A percentile compares a stretch with the other conserved stretches of the same genome.
These are phyloP conservation scores for Drosophila baimaii DNA, from an alignment of 1,140 invertebrate genomes.

Conservation along the genomic window DNA sequence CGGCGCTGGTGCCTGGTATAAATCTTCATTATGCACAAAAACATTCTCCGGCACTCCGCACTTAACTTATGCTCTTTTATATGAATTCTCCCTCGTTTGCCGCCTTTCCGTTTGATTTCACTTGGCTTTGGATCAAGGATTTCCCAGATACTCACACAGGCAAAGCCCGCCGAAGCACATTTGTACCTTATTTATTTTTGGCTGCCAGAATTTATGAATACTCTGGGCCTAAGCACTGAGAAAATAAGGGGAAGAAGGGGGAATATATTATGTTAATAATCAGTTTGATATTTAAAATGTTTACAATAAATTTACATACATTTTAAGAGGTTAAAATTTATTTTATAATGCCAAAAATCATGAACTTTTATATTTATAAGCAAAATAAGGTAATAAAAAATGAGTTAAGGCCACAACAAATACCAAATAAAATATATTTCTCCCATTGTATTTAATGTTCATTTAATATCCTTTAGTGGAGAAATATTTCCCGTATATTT, in stretches of 20 bases:
- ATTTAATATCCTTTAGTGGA: neutral
- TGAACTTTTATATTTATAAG: neutral
- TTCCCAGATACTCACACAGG: constrained; percentile 50
- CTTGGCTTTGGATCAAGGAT: constrained; percentile 35
- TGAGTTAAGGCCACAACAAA: too few relatives aligned
- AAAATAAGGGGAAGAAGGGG: neutral
- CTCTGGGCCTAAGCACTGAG: constrained; percentile 20
- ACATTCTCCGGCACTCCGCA: constrained; percentile 28
- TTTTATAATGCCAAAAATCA: neutral
- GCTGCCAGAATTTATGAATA: constrained; percentile 75
- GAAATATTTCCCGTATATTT: neutral
- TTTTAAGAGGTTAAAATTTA: neutral
- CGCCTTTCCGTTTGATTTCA: constrained; percentile 71
- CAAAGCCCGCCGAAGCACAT: constrained; percentile 43
- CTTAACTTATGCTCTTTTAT: constrained; percentile 75
- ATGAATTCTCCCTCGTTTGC: constrained; percentile 48
- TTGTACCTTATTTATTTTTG: constrained; percentile 78
- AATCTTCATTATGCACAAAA: constrained; percentile 73
- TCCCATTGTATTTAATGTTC: too few relatives aligned
- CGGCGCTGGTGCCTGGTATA: constrained; percentile 39
- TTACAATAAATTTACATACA: neutral
- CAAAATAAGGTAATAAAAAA: too few relatives aligned
- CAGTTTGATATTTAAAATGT: neutral
- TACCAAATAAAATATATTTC: neutral
- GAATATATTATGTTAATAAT: too few relatives aligned